Evolutionary conservation across 2,113 vertebrate species (phyloP).

Genomic region (Ptilonorhynchus violaceus): DNA sequence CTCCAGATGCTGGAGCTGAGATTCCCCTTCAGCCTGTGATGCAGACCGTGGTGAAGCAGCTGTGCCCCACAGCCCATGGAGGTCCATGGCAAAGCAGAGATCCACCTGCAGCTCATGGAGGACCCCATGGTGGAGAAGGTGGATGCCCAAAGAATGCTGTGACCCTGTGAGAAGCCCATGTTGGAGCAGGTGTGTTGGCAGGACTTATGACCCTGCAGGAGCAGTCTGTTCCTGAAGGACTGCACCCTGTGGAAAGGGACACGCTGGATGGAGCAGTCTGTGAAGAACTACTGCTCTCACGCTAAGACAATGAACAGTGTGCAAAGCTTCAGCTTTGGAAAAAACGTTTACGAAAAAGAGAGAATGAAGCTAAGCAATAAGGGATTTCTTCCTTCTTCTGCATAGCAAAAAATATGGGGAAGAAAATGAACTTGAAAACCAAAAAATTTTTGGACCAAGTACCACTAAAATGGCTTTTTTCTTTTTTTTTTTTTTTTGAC

Average conservation of each 20-base stretch:
- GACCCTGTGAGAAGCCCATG: background rate
- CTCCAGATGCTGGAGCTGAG: background rate
- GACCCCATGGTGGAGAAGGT: background rate
- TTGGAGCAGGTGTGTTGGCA: background rate
- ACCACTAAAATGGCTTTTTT: background rate
- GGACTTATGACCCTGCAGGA: fast-evolving
- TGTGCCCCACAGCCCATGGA: background rate
- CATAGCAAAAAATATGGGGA: background rate
- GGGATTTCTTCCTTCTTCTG: background rate
- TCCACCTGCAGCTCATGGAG: fast-evolving
- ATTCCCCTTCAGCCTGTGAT: background rate
- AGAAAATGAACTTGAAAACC: background rate
- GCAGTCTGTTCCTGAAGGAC: background rate
- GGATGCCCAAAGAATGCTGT: background rate
- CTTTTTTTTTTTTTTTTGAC: background rate
- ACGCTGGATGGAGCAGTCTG: background rate
- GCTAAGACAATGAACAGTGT: background rate
- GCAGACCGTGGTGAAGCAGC: background rate
- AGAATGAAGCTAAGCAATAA: background rate
- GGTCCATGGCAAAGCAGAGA: background rate
- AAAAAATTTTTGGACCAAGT: background rate
- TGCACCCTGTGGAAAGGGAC: background rate
- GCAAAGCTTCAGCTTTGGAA: background rate
- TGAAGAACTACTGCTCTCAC: background rate
- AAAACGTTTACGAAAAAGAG: background rate